Evolutionary conservation across 1,140 invertebrate genomes (phyloP), one percentile per base, ranked within the genome.

Genomic region (Cryptotermes secundus): DNA sequence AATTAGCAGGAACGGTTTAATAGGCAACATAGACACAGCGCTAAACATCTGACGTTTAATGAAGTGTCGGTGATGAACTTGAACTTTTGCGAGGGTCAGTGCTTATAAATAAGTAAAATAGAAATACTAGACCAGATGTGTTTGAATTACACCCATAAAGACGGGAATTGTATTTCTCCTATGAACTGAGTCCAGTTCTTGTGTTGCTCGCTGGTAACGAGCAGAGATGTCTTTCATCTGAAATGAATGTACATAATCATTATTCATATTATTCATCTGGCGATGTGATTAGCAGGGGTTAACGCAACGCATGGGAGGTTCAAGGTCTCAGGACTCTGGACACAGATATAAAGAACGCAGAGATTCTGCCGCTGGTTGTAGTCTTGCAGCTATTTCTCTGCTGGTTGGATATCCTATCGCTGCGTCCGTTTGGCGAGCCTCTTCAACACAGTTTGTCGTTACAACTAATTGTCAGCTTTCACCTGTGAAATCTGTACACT

Each of bases 281-380:
- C 26, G n/a, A 72, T 72, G n/a, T 72, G 59, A 72, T 72, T 72
- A 72, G 59, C 26, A 72, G 59, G 31, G 59, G 59, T 72, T 72
- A 72, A 72, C 59, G 4, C 59, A n/a, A 72, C 59, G 14, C 59
- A 72, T 72, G 59, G n/a, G 59, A 31, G n/a, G 59, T 31, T 72
- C 59, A 72, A 72, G 59, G 59, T 2, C 59, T 72, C 59, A 4
- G 6, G 59, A 1, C 59, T 72, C 26, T 31, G 59, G 59, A n/a
- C 59, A n/a, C 9, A 31, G 59, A 72, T 72, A 72, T 72, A 72
- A 72, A 72, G 59, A 3, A n/a, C n/a, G 59, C 4, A 6, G 59
- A 31, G 59, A 72, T 72, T 31, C 59, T 7, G 26, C 9, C 59
- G 0, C 26, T 3, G 26, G 9, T 72, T 14, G 16, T 72, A 31